phyloP scores from a whole-genome alignment of 2,888 invertebrate species.

The Papilio protenor region DNA sequence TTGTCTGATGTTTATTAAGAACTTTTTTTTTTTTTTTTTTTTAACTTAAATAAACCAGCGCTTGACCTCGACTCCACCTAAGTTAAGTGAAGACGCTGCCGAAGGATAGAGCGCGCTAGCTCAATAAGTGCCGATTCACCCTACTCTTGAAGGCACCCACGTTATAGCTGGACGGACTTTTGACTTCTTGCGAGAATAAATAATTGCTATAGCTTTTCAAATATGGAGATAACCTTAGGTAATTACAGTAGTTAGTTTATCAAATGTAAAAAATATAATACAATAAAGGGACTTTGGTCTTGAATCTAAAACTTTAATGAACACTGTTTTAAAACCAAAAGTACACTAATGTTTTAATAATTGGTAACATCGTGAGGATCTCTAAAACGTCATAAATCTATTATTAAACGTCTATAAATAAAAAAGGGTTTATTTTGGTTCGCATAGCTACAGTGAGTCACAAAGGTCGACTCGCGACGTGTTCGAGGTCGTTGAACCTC shows the following conservation, averaged over 20 bases:
- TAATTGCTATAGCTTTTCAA: not conserved
- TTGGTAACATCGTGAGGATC: not conserved
- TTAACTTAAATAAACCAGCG: no score
- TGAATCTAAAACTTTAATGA: no score
- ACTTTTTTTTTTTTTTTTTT: no score
- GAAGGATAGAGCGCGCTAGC: no score
- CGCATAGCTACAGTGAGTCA: not conserved
- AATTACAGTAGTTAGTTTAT: not conserved
- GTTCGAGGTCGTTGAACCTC: not conserved
- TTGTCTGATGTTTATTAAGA: not conserved
- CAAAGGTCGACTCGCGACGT: constrained; percentile 3
- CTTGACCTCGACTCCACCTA: no score
- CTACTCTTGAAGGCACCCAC: no score
- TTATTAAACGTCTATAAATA: not conserved
- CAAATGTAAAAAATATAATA: no score
- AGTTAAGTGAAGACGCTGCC: no score
- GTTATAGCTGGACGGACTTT: no score
- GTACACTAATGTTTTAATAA: not conserved
- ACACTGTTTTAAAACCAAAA: no score
- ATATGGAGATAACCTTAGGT: not conserved
- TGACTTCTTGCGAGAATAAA: not conserved
- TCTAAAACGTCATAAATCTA: not conserved
- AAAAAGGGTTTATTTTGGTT: not conserved
- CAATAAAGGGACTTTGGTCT: no score
- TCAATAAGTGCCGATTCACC: no score